Percentiles rank a stretch among this genome's conserved stretches.
These are phyloP conservation scores for Vombatus ursinus DNA, from an alignment of 2,113 vertebrate species.

Conservation along the genomic window DNA sequence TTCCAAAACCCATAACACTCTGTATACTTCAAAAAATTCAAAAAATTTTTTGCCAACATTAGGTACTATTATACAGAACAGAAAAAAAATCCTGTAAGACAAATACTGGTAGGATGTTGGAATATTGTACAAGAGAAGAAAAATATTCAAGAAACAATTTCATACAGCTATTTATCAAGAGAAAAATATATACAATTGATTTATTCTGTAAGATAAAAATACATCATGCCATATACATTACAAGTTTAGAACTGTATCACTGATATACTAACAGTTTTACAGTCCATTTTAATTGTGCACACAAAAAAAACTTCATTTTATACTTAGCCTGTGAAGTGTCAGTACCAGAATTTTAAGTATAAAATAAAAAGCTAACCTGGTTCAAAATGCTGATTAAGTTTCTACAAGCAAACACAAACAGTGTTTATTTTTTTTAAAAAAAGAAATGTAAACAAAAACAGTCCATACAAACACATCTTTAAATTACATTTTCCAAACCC, in stretches of 20 bases:
- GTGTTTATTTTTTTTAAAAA: slow-evolving; percentile 82
- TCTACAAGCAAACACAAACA: slow-evolving; percentile 91
- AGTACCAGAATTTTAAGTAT: slow-evolving; percentile 90
- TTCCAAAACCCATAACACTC: slow-evolving; percentile 96
- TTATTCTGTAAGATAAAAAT: slow-evolving; percentile 99
- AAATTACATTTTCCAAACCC: slow-evolving; percentile 86
- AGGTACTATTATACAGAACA: slow-evolving; percentile 96
- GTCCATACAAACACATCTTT: slow-evolving; percentile 88
- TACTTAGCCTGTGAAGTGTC: slow-evolving; percentile 92
- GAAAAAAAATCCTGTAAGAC: slow-evolving; percentile 91
- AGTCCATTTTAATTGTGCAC: slow-evolving; percentile 95
- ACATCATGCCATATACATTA: slow-evolving; percentile 99
- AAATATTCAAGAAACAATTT: slow-evolving; percentile 99
- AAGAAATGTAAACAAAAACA: slow-evolving; percentile 94
- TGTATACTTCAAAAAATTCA: slow-evolving; percentile 94
- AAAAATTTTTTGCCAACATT: slow-evolving; percentile 89
- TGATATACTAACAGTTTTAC: slow-evolving; percentile 88
- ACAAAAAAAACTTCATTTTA: slow-evolving; percentile 89
- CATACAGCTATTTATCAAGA: slow-evolving; percentile 99
- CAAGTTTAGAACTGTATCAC: slow-evolving; percentile 92
- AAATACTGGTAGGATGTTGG: slow-evolving; percentile 98
- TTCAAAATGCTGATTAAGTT: slow-evolving; percentile 87
- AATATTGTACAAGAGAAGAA: slow-evolving; percentile 98
- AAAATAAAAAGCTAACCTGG: slow-evolving; percentile 88
- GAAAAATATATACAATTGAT: slow-evolving; percentile 99